Evolutionary conservation across 2,797 vertebrate species (phyloP).

Genomic region (Uromys caudimaculatus): DNA sequence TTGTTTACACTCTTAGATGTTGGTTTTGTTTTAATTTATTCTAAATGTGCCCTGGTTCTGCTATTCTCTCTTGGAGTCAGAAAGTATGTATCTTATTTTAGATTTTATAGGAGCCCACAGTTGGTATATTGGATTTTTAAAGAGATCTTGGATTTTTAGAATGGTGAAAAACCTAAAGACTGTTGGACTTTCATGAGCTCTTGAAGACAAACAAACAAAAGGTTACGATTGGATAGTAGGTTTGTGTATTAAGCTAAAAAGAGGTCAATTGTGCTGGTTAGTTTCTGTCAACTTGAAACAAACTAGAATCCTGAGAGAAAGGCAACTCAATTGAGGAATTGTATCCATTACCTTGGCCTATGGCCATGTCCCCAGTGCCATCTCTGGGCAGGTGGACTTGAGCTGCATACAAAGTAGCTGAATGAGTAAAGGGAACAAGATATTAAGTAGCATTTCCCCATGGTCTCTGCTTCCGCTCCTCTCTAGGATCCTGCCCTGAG

Average conservation of each 20-base stretch:
- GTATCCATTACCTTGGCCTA: background rate
- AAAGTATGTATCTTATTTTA: background rate
- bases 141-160: background rate
- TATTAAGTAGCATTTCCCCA: background rate
- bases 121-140: background rate
- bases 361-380: background rate
- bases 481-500: background rate
- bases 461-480: background rate
- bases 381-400: background rate
- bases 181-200: background rate
- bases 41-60: background rate
- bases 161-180: background rate
- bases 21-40: background rate
- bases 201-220: background rate
- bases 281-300: background rate
- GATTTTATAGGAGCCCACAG: background rate
- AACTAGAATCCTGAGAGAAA: background rate
- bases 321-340: background rate
- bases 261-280: background rate
- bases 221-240: background rate
- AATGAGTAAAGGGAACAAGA: background rate
- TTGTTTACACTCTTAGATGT: background rate
- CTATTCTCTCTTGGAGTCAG: background rate
- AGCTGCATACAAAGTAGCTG: background rate
- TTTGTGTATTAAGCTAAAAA: background rate